These are phyloP conservation scores for Diacarnus erythraeanus DNA, from an alignment of 37 sponge, comb jelly and placozoan species.

Conservation along the genomic window DNA sequence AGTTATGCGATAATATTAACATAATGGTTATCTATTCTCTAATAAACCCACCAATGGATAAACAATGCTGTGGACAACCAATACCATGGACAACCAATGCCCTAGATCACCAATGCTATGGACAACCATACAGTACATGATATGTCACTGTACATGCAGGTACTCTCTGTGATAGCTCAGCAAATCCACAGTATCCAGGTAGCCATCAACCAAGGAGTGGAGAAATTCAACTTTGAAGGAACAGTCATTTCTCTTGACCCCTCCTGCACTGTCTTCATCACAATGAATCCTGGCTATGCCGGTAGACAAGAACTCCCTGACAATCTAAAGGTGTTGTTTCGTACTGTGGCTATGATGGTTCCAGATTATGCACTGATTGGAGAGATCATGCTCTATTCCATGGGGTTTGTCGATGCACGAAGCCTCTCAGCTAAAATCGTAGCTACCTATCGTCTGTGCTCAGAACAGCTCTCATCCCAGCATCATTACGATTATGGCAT, in stretches of 20 bases:
- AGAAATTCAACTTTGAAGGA: slow-evolving; percentile 92
- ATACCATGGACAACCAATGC: no score
- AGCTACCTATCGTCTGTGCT: slow-evolving; percentile 93
- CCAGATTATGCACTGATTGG: slow-evolving; percentile 98
- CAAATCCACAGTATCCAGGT: slow-evolving; percentile 93
- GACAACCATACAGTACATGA: no score
- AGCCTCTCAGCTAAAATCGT: slow-evolving; percentile 96
- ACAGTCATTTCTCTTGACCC: slow-evolving; percentile 92
- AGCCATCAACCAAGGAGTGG: slow-evolving; percentile 71
- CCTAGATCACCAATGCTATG: no score
- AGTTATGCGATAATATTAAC: no score
- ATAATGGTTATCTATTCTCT: no score
- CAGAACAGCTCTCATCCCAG: slow-evolving; percentile 98
- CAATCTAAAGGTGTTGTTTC: slow-evolving; percentile 85
- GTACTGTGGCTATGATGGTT: slow-evolving; percentile 27
- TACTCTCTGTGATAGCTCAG: slow-evolving; percentile 96
- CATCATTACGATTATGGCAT: slow-evolving; percentile 99
- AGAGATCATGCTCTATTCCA: slow-evolving; percentile 98
- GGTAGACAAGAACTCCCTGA: slow-evolving; percentile 97
- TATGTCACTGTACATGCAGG: slow-evolving; percentile 28
- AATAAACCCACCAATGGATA: no score
- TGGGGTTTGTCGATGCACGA: slow-evolving; percentile 97
- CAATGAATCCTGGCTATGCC: slow-evolving; percentile 99
- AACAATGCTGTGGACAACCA: no score
- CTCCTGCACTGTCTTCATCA: slow-evolving; percentile 96